A percentile compares a stretch with the other conserved stretches of the same genome.
These are phyloP conservation scores for Syngnathus floridae DNA, from an alignment of 2,113 vertebrate genomes.

Conservation along the genomic window DNA sequence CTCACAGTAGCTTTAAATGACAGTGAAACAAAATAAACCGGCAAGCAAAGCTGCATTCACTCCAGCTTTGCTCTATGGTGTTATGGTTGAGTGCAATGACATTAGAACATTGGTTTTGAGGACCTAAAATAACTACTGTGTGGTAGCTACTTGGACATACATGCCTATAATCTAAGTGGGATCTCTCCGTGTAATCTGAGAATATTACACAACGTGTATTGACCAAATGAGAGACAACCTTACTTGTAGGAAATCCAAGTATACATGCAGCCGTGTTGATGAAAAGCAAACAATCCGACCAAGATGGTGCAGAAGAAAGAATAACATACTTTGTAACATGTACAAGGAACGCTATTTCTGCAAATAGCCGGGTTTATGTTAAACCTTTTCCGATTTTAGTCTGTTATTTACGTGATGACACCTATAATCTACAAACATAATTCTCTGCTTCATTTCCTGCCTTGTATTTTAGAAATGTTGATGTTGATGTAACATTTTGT, in stretches of 20 bases:
- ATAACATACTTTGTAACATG: conserved; percentile 1
- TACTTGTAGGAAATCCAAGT: conserved; percentile 33
- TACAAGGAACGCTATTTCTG: conserved; percentile 5
- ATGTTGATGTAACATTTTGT: background rate
- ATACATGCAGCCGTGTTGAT: conserved; percentile 44
- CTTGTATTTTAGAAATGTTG: conserved; percentile 35
- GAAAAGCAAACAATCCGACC: conserved; percentile 25
- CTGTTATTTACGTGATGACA: conserved; percentile 35
- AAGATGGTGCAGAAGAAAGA: conserved; percentile 14
- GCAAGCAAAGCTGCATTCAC: background rate
- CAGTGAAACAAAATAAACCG: background rate
- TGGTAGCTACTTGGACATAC: conserved; percentile 57
- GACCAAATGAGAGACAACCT: conserved; percentile 17
- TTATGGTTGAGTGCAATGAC: conserved; percentile 55
- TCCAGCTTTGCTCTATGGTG: conserved; percentile 31
- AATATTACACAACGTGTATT: conserved; percentile 14
- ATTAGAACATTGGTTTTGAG: conserved; percentile 58
- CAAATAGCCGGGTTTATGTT: conserved; percentile 23
- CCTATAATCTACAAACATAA: conserved; percentile 33
- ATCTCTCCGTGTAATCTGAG: conserved; percentile 30
- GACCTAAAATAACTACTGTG: conserved; percentile 61
- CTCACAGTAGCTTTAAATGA: background rate
- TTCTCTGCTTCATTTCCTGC: conserved; percentile 34
- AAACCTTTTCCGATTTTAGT: conserved; percentile 17
- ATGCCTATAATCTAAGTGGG: conserved; percentile 57